These are phyloP conservation scores for Drosophila sp. DNA, from an alignment of 1,140 invertebrate species.

Conservation along the genomic window DNA sequence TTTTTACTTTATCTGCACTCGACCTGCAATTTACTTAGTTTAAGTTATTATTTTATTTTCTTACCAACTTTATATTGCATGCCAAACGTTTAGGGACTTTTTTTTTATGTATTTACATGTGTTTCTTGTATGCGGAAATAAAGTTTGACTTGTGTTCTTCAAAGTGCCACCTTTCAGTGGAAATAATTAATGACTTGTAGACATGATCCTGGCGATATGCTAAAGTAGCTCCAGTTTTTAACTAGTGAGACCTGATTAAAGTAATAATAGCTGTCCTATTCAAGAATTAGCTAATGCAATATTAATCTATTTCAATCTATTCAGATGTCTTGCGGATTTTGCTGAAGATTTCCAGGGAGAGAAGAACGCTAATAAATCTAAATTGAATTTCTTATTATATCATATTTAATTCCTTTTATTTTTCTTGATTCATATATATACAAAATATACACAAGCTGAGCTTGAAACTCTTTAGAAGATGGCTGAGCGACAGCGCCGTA, in stretches of 20 bases:
- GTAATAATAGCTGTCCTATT: too few species aligned
- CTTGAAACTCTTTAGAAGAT: conserved; percentile 51
- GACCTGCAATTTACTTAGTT: conserved; percentile 63
- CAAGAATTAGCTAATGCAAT: too few species aligned
- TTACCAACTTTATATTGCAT: conserved; percentile 10
- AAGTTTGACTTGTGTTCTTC: conserved; percentile 52
- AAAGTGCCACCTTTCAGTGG: not conserved
- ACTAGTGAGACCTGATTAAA: too few species aligned
- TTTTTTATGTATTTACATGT: conserved; percentile 7
- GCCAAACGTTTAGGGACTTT: conserved; percentile 19
- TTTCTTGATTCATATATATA: conserved; percentile 7
- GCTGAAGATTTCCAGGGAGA: too few species aligned
- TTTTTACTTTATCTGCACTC: conserved; percentile 68
- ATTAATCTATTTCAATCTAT: too few species aligned
- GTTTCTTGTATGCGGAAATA: conserved; percentile 54
- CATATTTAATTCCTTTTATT: not conserved
- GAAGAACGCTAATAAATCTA: too few species aligned
- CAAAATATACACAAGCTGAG: conserved; percentile 46
- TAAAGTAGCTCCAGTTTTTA: too few species aligned
- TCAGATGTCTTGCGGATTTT: too few species aligned
- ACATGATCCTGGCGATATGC: not conserved
- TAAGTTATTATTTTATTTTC: conserved; percentile 38
- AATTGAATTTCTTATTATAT: too few species aligned
- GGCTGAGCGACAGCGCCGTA: conserved; percentile 74
- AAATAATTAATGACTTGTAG: not conserved